Conservation (phyloP, 2,888 invertebrate genomes). For the Drosophila paramelanica region DNA sequence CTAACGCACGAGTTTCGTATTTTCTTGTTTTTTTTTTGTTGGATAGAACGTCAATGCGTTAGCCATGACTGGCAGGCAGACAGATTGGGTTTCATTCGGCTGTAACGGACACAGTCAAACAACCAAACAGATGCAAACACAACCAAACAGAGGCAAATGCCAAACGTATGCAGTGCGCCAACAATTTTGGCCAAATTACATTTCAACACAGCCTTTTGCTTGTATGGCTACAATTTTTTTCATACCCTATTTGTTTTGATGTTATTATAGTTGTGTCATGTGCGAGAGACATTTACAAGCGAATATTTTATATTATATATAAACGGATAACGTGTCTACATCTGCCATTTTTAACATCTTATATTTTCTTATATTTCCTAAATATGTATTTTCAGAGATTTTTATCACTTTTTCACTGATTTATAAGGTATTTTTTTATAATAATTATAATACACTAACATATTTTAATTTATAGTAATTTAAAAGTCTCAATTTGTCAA, state of each 20-base stretch:
- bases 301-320: no score
- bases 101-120: slow-evolving; percentile 50
- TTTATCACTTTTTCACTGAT: no score
- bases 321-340: no score
- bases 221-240: slow-evolving; percentile 43
- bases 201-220: slow-evolving; percentile 75
- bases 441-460: no score
- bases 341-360: no score
- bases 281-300: background rate
- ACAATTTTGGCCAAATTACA: slow-evolving; percentile 78
- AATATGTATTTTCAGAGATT: no score
- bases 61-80: slow-evolving; percentile 69
- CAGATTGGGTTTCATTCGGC: slow-evolving; percentile 80
- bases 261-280: background rate
- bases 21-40: slow-evolving; percentile 20
- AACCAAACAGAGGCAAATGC: slow-evolving; percentile 24
- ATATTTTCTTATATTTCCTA: no score
- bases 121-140: slow-evolving; percentile 10
- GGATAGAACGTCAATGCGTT: slow-evolving; percentile 33
- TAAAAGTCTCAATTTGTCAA: no score
- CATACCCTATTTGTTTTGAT: slow-evolving; percentile 30
- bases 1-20: slow-evolving; percentile 63
- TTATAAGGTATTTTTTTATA: no score
- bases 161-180: slow-evolving; percentile 65
- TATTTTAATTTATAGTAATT: no score